Conservation (phyloP, 2,888 invertebrate genomes). For the Leptinotarsa rubiginosa region DNA sequence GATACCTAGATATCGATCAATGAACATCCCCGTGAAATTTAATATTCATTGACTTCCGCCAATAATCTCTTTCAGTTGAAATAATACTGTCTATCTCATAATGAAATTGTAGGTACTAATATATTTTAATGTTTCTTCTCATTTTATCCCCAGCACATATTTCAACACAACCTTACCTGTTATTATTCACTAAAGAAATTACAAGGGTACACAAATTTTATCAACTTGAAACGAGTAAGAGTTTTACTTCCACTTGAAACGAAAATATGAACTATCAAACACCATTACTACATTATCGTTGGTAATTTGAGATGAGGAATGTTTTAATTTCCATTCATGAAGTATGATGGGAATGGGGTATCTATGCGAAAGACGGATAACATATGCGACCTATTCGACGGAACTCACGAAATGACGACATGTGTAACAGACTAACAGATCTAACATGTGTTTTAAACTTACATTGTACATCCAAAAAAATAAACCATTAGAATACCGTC, state of each 20-base stretch:
- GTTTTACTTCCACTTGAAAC: neutral
- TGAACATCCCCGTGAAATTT: too few relatives aligned
- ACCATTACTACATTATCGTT: conserved; percentile 17
- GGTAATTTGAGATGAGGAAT: conserved; percentile 42
- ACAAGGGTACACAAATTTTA: neutral
- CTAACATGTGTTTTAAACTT: conserved; percentile 44
- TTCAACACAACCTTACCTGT: neutral
- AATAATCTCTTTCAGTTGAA: too few relatives aligned
- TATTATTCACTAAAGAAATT: neutral
- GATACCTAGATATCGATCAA: too few relatives aligned
- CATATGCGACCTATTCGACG: conserved; percentile 18
- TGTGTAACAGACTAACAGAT: conserved; percentile 40
- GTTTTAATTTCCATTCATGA: conserved; percentile 25
- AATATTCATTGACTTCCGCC: too few relatives aligned
- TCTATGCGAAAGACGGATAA: conserved; percentile 31
- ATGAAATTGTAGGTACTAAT: too few relatives aligned
- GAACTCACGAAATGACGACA: conserved; percentile 27
- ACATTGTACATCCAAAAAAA: conserved; percentile 32
- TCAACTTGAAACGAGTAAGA: neutral
- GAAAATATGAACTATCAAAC: conserved; percentile 1
- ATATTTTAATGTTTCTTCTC: too few relatives aligned
- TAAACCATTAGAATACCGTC: conserved; percentile 42
- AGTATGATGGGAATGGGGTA: conserved; percentile 14
- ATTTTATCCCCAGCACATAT: neutral
- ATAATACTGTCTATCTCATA: too few relatives aligned